Evolutionary conservation across 2,797 vertebrate genomes (phyloP), one percentile per base, ranked within the genome.

Genomic region (Furcifer pardalis): DNA sequence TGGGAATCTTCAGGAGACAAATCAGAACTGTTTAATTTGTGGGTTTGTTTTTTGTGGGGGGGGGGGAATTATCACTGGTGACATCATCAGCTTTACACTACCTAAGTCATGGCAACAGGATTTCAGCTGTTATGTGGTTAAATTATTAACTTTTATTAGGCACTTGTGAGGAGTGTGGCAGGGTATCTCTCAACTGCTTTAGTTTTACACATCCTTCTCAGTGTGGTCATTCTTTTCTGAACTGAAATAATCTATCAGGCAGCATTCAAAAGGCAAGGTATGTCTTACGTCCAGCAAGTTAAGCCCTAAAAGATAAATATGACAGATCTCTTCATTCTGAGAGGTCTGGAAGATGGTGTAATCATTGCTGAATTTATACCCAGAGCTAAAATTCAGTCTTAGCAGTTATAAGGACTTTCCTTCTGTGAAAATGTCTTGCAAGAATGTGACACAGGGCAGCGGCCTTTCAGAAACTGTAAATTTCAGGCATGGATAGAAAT

Each of bases 401-500:
- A 13, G 3, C 62, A 77, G 46, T 75, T 44, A 68, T 56, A 19
- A 83, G 35, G 30, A 37, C 74, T 84, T 84, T 84, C 49, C 68
- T 60, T 77, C 37, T 59, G 37, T 60, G 30, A 77, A 65, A 59
- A 84, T 65, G 44, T 77, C 76, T 65, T 46, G 76, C 27, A 77
- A 52, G 71, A 63, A 60, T 49, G 65, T 77, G 74, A 84, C 63
- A 71, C 30, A 84, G 46, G 74, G 52, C 49, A 59, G 69, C 37
- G 35, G 74, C 44, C 49, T 77, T 69, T 59, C 63, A 77, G 65
- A 59, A 83, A 68, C 62, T 35, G 72, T 27, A 75, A 46, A 73
- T 88, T 81, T 86, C 42, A 52, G 17, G 73, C 37, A 66, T 40
- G 86, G 79, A 83, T 82, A 85, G 86, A 73, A n/a, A 63, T 1